These are phyloP conservation scores for Drosophila subsilvestris DNA, from an alignment of 2,888 invertebrate species.

Conservation along the genomic window DNA sequence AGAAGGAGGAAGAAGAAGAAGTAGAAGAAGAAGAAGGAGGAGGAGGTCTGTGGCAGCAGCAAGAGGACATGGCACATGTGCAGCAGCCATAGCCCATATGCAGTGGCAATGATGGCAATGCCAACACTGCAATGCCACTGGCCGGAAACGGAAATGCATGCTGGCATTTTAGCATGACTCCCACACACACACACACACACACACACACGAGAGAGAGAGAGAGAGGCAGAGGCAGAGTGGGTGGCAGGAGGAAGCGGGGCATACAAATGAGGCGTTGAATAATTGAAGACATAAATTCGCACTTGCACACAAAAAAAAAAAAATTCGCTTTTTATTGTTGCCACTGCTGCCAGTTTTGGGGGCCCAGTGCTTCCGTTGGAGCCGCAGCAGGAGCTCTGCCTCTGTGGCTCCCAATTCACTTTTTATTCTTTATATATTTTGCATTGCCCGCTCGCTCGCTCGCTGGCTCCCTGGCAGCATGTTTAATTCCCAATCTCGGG, in stretches of 20 bases:
- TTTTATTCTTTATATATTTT: constrained; percentile 54
- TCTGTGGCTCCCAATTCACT: constrained; percentile 48
- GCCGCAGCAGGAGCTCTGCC: constrained; percentile 23
- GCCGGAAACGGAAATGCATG: constrained; percentile 80
- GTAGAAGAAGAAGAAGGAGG: constrained; percentile 1
- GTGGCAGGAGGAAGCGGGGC: constrained; percentile 34
- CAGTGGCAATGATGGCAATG: constrained; percentile 42
- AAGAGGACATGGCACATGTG: constrained; percentile 60
- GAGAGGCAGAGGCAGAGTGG: constrained; percentile 4
- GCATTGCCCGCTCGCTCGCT: constrained; percentile 37
- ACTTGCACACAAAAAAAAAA: constrained; percentile 63
- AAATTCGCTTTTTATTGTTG: constrained; percentile 52
- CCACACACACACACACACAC: constrained; percentile 31
- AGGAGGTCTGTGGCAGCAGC: neutral
- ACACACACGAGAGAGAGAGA: neutral
- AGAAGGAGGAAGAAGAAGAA: neutral
- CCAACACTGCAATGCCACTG: constrained; percentile 49
- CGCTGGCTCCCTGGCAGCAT: constrained; percentile 57
- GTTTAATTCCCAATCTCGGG: constrained; percentile 80
- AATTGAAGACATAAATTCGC: constrained; percentile 80
- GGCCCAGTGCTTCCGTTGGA: constrained; percentile 63
- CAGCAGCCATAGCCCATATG: constrained; percentile 44
- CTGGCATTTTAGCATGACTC: constrained; percentile 73
- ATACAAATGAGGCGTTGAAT: constrained; percentile 81
- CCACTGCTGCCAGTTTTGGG: constrained; percentile 40